Conservation (phyloP, 2,113 vertebrate genomes). For the Sula dactylatra region DNA sequence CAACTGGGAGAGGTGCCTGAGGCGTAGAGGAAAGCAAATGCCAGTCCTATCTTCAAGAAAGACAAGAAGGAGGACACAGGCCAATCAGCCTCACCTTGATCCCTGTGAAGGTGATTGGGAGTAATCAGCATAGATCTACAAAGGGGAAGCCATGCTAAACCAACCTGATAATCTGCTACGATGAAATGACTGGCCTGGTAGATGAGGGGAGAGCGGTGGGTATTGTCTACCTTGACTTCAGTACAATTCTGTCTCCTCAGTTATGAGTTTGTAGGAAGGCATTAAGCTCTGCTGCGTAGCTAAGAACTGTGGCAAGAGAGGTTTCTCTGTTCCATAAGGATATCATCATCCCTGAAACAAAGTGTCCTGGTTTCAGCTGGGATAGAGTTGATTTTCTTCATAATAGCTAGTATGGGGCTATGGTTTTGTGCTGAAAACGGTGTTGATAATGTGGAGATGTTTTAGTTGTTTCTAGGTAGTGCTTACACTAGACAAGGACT, state of each 20-base stretch:
- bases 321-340: background rate
- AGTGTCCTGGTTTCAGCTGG: too few species aligned
- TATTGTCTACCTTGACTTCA: background rate
- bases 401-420: too few species aligned
- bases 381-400: too few species aligned
- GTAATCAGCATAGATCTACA: background rate
- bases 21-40: too few species aligned
- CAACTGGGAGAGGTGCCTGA: too few species aligned
- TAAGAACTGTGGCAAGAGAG: background rate
- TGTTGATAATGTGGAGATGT: too few species aligned
- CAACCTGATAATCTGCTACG: background rate
- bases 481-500: too few species aligned
- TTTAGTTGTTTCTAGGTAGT: too few species aligned
- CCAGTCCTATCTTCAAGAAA: too few species aligned
- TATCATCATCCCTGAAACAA: background rate
- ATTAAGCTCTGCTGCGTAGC: background rate
- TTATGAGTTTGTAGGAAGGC: background rate
- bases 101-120: background rate
- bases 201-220: background rate
- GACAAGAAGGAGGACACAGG: too few species aligned
- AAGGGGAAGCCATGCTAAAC: background rate
- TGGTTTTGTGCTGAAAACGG: too few species aligned
- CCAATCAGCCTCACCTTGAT: background rate
- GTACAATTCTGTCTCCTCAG: background rate
- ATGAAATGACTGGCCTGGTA: background rate